Conservation (phyloP, 2,113 vertebrate species). For the Eleginops maclovinus region DNA sequence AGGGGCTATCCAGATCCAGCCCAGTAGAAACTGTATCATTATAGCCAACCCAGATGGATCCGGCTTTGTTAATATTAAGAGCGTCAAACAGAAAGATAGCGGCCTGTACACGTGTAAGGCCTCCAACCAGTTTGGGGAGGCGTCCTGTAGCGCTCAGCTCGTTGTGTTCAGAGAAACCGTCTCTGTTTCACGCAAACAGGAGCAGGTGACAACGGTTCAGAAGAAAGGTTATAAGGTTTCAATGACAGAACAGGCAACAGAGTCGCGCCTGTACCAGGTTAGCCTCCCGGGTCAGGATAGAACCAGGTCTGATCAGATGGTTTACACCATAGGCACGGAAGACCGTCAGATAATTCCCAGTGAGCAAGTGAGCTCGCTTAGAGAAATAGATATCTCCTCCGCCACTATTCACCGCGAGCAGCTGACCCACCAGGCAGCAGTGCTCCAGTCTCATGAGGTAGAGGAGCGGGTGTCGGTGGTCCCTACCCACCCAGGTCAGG, state of each 20-base stretch:
- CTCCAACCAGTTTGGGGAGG: conserved; percentile 85
- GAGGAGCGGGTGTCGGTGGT: conserved; percentile 79
- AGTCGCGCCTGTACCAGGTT: conserved; percentile 85
- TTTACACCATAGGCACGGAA: conserved; percentile 86
- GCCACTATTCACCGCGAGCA: conserved; percentile 81
- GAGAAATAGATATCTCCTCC: conserved; percentile 78
- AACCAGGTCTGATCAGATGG: conserved; percentile 79
- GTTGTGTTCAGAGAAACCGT: conserved; percentile 79
- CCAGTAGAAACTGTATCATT: conserved; percentile 76
- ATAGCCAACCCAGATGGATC: conserved; percentile 85
- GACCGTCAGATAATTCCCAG: conserved; percentile 80
- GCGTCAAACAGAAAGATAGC: conserved; percentile 82
- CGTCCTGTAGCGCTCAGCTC: conserved; percentile 86
- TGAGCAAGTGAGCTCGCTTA: conserved; percentile 80
- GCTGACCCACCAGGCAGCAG: conserved; percentile 82
- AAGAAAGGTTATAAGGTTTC: conserved; percentile 83
- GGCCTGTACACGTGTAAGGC: conserved; percentile 89
- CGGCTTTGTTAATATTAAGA: conserved; percentile 84
- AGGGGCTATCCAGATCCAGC: conserved; percentile 81
- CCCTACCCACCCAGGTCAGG: conserved; percentile 60
- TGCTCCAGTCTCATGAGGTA: conserved; percentile 80
- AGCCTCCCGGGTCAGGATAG: conserved; percentile 81
- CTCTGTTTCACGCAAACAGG: conserved; percentile 61
- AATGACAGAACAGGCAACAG: conserved; percentile 80
- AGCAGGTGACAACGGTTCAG: conserved; percentile 67